Evolutionary conservation across 2,113 vertebrate genomes (phyloP), one percentile per base, ranked within the genome.

Genomic region (Rattus rattus): DNA sequence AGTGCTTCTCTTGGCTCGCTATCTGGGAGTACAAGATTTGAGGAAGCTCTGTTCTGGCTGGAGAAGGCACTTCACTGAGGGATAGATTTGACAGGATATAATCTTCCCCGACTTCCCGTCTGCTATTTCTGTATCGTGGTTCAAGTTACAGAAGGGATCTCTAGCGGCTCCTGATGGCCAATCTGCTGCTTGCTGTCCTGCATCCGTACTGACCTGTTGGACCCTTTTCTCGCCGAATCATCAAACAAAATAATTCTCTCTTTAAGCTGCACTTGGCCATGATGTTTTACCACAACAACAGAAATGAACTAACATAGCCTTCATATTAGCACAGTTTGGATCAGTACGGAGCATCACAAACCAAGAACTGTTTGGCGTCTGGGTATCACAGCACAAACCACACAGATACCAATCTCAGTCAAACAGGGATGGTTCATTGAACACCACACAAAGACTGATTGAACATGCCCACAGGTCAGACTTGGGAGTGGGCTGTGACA

Each of bases 201-300:
- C 2, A 12, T 39, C 54, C 2, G n/a, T 11, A 5, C 5, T 39
- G 5, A 11, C 2, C 6, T 13, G 20, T 7, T 56, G 79, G 19
- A 59, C 11, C 12, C 20, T 13, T 81, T n/a, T 19, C 20, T 5
- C 20, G 2, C 54, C 20, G 9, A n/a, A 81, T 80, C 33, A 56
- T 33, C 36, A 59, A n/a, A 20, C 36, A 81, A 59, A 14, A 59
- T 59, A 39, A 80, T 19, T 59, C 11, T 81, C 33, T 81, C 79
- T 81, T 76, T n/a, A 59, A 24, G 10, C n/a, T 81, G 10, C 5
- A 10, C 22, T 11, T 26, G 36, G 54, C 22, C 6, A 24, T 39
- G 20, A 30, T 26, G 36, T n/a, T 20, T 83, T 61, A 39, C 16
- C 80, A 39, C 5, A 59, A 12, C 10, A n/a, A 13, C 12, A 83